Base-by-base conservation (phyloP, 2,797 vertebrate species). In the Selene dorsalis region DNA sequence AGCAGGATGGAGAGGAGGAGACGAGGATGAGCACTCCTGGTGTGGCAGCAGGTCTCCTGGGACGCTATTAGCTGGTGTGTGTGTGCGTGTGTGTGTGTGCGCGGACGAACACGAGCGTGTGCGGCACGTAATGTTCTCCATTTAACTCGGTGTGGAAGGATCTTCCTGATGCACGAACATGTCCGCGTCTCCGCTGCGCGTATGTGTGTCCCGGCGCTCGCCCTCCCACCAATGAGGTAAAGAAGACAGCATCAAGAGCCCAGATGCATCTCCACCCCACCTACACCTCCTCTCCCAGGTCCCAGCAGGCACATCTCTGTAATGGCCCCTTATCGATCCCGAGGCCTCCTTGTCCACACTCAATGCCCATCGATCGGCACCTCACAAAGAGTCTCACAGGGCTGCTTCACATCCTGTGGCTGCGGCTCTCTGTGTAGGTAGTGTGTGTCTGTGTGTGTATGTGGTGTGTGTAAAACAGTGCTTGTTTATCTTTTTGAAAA, bases 321-420 rank as follows among this genome's bases (percentile, higher is more conserved):
- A 94, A 94, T 94, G 93, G 91, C 90, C 69, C 67, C 67, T 72
- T 83, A 94, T 94, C 80, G 93, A 95, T 94, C 90, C 86, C 20
- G 75, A 87, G 84, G 74, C 83, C 92, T 93, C 87, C 89, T 88
- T 92, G 92, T 95, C 89, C 85, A 78, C 92, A 94, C 93, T 94
- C 92, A 87, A 89, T 91, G 86, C 79, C 69, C 82, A 94, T 95
- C 88, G 93, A 94, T 94, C 84, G 77, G 82, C 87, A 75, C 81
- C 89, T 91, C 57, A 58, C 85, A 88, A 92, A 90, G 89, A 91
- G 86, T 92, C 93, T 92, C 94, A 39, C 74, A 91, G 90, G 94
- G 79, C 91, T 80, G 79, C 74, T 93, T 90, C 85, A 87, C 85
- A 83, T 92, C 87, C 87, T 83, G 83, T 79, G 69, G 85, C 82